These are phyloP conservation scores for Meghimatium bilineatum DNA, from an alignment of 2,888 invertebrate species.

Conservation along the genomic window DNA sequence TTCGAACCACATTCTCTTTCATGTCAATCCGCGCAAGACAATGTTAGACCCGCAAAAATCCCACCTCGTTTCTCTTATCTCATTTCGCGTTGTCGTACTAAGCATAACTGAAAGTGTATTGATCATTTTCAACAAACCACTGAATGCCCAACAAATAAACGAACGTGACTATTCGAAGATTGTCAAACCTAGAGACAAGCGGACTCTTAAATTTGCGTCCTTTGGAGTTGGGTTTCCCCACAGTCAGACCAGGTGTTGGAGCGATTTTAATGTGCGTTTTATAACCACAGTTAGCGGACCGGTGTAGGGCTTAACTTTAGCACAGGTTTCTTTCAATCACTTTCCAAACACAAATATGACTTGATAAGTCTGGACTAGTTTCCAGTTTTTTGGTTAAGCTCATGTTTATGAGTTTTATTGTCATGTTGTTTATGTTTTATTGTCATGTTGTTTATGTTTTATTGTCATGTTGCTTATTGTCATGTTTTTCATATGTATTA, in stretches of 20 bases:
- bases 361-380: neutral
- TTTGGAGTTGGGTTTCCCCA: neutral
- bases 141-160: slow-evolving; percentile 23
- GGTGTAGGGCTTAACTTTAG: neutral
- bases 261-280: neutral
- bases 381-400: no score
- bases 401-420: no score
- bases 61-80: slow-evolving; percentile 16
- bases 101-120: neutral
- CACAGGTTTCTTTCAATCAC: neutral
- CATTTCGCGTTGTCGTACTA: neutral
- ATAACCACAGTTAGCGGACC: neutral
- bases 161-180: slow-evolving; percentile 3
- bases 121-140: neutral
- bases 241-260: neutral
- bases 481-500: no score
- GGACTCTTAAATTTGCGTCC: neutral
- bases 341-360: neutral
- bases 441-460: no score
- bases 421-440: no score
- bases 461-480: no score
- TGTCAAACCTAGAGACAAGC: neutral
- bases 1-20: no score
- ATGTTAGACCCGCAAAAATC: neutral
- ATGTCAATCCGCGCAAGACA: no score